phyloP scores from a whole-genome alignment of 2,797 vertebrate genomes.

The Sylvilagus floridanus region DNA sequence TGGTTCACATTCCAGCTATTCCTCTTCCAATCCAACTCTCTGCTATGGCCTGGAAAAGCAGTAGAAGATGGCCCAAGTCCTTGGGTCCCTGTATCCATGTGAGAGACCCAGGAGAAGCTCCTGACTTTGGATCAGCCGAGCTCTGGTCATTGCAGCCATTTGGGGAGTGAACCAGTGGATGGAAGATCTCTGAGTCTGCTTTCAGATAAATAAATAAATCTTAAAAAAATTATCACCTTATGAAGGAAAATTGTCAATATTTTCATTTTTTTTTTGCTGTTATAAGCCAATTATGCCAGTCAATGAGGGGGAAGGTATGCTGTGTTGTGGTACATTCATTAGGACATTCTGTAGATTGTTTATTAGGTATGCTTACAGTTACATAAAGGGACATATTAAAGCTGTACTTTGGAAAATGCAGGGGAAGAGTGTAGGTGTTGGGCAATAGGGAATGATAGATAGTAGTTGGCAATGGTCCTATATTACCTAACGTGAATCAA shows the following conservation, averaged over 20 bases:
- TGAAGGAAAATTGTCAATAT: neutral
- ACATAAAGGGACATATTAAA: neutral
- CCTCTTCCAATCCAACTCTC: too few species aligned
- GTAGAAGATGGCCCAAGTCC: too few species aligned
- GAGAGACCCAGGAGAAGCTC: too few species aligned
- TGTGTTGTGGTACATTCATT: neutral
- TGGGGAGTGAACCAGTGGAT: too few species aligned
- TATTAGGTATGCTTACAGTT: neutral
- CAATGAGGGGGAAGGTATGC: neutral
- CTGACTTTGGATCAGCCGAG: too few species aligned
- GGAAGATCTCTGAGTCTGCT: too few species aligned
- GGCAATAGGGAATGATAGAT: neutral
- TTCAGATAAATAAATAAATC: too few species aligned
- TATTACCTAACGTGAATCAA: neutral
- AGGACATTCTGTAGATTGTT: neutral
- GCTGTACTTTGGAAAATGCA: neutral
- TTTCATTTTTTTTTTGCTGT: neutral
- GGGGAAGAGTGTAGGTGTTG: neutral
- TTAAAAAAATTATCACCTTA: neutral
- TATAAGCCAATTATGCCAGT: neutral
- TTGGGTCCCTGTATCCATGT: too few species aligned
- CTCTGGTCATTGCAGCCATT: too few species aligned
- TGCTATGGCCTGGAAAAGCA: too few species aligned
- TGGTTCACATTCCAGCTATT: too few species aligned
- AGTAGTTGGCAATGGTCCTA: neutral